Percentiles rank a stretch among this genome's conserved stretches.
Evolutionary conservation across 2,888 invertebrate genomes (phyloP).

Genomic region (Pasiphila rectangulata): DNA sequence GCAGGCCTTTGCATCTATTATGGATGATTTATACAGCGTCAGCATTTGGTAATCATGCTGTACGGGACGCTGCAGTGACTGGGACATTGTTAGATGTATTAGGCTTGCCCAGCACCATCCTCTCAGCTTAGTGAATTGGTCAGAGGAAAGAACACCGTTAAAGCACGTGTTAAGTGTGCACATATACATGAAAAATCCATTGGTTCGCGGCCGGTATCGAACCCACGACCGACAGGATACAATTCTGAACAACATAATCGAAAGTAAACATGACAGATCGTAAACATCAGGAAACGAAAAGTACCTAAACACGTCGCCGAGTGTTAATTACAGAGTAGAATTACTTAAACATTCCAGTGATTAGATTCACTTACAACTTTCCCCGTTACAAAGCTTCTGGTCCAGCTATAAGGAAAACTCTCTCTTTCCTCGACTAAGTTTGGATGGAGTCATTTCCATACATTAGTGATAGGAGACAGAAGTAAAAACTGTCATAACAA

Average conservation of each 20-base stretch:
- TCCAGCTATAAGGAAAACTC: slow-evolving; percentile 21
- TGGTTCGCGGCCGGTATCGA: too few species aligned
- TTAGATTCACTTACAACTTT: slow-evolving; percentile 8
- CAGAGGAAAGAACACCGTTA: too few species aligned
- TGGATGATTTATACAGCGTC: too few species aligned
- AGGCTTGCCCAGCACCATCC: too few species aligned
- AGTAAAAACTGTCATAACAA: slow-evolving; percentile 30
- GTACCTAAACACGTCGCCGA: not conserved
- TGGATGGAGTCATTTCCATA: slow-evolving; percentile 27
- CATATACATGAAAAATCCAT: too few species aligned
- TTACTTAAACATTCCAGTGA: slow-evolving; percentile 2
- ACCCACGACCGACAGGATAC: too few species aligned
- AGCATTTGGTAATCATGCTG: too few species aligned
- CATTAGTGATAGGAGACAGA: slow-evolving; percentile 24
- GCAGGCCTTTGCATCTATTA: too few species aligned
- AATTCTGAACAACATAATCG: not conserved
- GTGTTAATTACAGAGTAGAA: slow-evolving; percentile 13
- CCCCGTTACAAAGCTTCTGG: slow-evolving; percentile 2
- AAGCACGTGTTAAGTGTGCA: too few species aligned
- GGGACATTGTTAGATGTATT: too few species aligned
- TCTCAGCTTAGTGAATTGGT: too few species aligned
- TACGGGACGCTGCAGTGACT: too few species aligned
- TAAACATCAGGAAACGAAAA: not conserved
- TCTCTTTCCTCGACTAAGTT: slow-evolving; percentile 15
- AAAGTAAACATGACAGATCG: not conserved